A percentile compares a stretch with the other conserved stretches of the same genome.
These are phyloP conservation scores for Bergia puertoricense DNA, from an alignment of 92 coral and sea anemone genomes.

Conservation along the genomic window DNA sequence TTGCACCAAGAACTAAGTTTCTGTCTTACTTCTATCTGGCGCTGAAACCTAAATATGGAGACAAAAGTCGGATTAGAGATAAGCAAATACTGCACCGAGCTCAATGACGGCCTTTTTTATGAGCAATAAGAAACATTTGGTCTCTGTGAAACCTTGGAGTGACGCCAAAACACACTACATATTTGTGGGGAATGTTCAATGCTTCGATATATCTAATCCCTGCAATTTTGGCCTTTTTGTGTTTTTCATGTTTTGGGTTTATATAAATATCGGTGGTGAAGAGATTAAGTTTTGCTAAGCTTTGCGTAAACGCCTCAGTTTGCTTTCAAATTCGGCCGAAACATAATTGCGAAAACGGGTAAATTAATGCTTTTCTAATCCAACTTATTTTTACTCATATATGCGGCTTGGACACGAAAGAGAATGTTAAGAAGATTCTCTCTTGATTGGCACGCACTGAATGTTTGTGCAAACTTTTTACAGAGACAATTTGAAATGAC, in stretches of 20 bases:
- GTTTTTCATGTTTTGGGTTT: conserved; percentile 11
- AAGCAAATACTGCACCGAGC: conserved; percentile 18
- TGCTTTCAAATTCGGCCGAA: conserved; percentile 6
- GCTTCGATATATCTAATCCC: not conserved
- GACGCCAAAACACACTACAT: not conserved
- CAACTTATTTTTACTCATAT: not conserved
- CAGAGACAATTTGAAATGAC: conserved; percentile 8
- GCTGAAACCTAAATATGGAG: conserved; percentile 1
- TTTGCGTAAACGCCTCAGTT: not conserved
- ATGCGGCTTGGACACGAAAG: not conserved
- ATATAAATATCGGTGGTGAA: conserved; percentile 11
- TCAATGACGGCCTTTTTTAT: conserved; percentile 10
- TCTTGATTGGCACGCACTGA: not conserved
- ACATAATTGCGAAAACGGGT: not conserved
- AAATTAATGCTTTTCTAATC: not conserved
- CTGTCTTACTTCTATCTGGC: too few relatives aligned
- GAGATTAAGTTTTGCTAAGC: conserved; percentile 15
- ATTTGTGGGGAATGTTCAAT: not conserved
- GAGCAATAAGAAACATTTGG: not conserved
- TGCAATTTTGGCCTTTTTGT: not conserved
- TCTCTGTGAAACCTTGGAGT: not conserved
- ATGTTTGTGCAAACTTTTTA: not conserved
- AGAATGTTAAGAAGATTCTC: not conserved
- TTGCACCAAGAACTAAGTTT: not conserved
- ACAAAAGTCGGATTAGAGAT: conserved; percentile 32